These are phyloP conservation scores for Vespertilio murinus DNA, from an alignment of 2,797 vertebrate genomes.

Conservation along the genomic window DNA sequence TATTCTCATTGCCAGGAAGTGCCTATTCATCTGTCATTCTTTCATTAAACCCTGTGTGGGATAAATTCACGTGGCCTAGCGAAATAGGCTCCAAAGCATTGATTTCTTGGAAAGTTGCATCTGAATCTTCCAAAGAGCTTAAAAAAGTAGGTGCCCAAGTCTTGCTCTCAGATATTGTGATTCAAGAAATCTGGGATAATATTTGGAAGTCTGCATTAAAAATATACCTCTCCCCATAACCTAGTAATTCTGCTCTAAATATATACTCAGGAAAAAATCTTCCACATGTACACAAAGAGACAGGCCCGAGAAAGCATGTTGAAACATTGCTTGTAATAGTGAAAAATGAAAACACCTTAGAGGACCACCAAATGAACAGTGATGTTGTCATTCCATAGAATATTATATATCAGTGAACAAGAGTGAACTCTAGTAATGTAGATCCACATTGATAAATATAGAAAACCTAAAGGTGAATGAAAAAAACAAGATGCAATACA, in stretches of 20 bases:
- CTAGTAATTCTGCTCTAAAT: background rate
- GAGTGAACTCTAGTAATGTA: background rate
- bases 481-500: background rate
- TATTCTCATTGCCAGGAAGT: background rate
- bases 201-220: background rate
- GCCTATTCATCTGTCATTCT: background rate
- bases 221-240: background rate
- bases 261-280: background rate
- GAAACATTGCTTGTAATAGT: background rate
- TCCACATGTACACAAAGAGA: background rate
- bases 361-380: background rate
- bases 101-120: background rate
- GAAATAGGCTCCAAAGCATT: background rate
- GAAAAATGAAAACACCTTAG: background rate
- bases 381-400: background rate
- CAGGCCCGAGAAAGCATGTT: background rate
- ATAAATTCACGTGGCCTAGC: background rate
- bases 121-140: background rate
- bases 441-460: background rate
- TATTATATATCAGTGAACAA: background rate
- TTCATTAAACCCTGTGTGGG: background rate
- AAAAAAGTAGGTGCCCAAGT: background rate
- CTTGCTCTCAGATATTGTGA: background rate
- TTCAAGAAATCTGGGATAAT: background rate
- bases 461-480: background rate